A percentile compares a stretch with the other conserved stretches of the same genome.
phyloP scores from a whole-genome alignment of 2,113 vertebrate genomes.

The Cathartes aura region DNA sequence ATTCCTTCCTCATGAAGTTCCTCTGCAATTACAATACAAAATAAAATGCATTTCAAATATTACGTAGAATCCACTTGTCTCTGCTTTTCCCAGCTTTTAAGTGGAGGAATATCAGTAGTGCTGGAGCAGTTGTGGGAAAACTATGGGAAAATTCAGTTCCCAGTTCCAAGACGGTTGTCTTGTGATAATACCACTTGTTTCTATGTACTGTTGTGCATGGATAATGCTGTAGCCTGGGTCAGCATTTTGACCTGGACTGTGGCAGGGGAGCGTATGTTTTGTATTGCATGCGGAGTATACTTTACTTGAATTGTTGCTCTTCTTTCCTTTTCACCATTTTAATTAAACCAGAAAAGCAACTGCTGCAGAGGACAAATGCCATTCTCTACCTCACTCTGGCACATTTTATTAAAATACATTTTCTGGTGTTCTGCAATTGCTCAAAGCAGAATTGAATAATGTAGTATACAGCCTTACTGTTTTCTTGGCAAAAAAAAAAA shows the following conservation, averaged over 20 bases:
- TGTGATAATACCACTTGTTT: not conserved
- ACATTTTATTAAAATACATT: not conserved
- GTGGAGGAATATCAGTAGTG: not conserved
- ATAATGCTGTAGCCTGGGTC: not conserved
- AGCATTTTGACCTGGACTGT: not conserved
- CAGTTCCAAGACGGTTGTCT: not conserved
- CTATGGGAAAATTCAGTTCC: not conserved
- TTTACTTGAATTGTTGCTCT: not conserved
- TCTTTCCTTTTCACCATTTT: not conserved
- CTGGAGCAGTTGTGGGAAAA: not conserved
- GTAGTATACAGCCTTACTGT: not conserved
- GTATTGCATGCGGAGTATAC: rapidly evolving
- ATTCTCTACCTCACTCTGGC: not conserved
- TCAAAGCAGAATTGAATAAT: not conserved
- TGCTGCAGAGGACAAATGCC: not conserved
- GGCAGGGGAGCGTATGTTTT: not conserved
- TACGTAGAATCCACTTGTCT: not conserved
- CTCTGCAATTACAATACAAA: not conserved
- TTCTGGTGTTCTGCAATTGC: not conserved
- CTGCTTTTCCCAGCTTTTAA: not conserved
- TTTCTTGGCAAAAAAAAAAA: not conserved
- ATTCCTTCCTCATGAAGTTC: not conserved
- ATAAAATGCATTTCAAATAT: not conserved
- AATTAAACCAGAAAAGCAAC: not conserved
- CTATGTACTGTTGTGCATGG: not conserved